Evolutionary conservation across 2,797 vertebrate genomes (phyloP), one percentile per base, ranked within the genome.

Genomic region (Crax fasciolata): DNA sequence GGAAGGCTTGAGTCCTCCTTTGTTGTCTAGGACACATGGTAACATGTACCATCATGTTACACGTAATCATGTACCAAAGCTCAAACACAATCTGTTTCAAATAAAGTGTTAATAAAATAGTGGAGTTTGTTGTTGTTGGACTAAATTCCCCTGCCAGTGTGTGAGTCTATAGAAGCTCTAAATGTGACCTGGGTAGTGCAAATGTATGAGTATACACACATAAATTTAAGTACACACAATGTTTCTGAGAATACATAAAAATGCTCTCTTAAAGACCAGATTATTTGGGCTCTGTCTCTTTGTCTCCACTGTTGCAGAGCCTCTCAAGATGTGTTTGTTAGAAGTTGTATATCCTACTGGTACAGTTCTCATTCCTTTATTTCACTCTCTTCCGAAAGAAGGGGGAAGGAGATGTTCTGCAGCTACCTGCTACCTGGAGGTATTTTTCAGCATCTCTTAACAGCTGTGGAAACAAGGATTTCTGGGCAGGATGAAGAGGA

Each of bases 391-490:
- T 18, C 24, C 14, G 27, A 41, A 79, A 28, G 30, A 15, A 48
- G n/a, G 81, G 6, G 5, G 11, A 49, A 32, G 74, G 38, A 78
- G 14, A n/a, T 48, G 24, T 30, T 66, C 41, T 80, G 9, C 30
- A 35, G 19, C 16, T 63, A 7, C 48, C 25, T 3, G 8, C 19
- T 57, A 65, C 17, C 6, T 46, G n/a, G 51, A 83, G 21, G 2
- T 73, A 44, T 55, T 84, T 59, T 49, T 32, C 5, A 59, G 2
- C 1, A 2, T 46, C 73, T 39, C 8, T 68, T 1, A 0, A 0
- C 39, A 84, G 23, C 18, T 84, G 57, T 59, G 13, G 4, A 89
- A 30, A 28, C 13, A 61, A 55, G 25, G 5, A 41, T 76, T 73
- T 72, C n/a, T 25, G 62, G 12, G 8, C 28, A 49, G 3, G 6